A percentile compares a stretch with the other conserved stretches of the same genome.
These are phyloP conservation scores for Pteruthius melanotis DNA, from an alignment of 2,113 vertebrate species.

Conservation along the genomic window DNA sequence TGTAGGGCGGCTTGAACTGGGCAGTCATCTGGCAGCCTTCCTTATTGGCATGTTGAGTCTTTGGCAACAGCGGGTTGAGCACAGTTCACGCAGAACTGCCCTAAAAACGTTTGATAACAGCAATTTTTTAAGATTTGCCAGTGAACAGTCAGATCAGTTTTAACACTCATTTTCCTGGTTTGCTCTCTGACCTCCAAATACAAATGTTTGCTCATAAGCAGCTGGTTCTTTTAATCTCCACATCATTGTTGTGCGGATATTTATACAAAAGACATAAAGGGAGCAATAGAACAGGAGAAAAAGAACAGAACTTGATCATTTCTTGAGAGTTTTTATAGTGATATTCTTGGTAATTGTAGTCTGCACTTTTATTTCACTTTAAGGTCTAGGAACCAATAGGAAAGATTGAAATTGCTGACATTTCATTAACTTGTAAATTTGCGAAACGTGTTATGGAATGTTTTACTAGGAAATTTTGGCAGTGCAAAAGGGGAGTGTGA, in stretches of 20 bases:
- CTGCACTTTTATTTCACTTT: conserved; percentile 3
- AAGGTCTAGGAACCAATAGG: background rate
- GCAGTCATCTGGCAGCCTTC: background rate
- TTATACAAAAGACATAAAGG: background rate
- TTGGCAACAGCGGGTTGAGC: background rate
- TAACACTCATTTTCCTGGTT: background rate
- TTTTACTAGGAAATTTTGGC: background rate
- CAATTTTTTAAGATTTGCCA: background rate
- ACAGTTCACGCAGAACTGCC: background rate
- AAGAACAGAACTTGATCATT: background rate
- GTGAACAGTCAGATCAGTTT: background rate
- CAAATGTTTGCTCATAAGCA: conserved; percentile 27
- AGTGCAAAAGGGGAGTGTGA: background rate
- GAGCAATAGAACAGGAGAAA: background rate
- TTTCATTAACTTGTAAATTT: conserved; percentile 1
- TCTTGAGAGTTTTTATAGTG: background rate
- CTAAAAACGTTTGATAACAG: background rate
- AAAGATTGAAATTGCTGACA: background rate
- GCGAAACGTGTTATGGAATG: background rate
- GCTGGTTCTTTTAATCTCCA: background rate
- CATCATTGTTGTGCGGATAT: background rate
- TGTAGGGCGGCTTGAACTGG: background rate
- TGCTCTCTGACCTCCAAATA: background rate
- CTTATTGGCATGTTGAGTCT: background rate
- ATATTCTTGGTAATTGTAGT: background rate